Base-by-base conservation (phyloP, 2,797 vertebrate species). In the Morus bassanus region DNA sequence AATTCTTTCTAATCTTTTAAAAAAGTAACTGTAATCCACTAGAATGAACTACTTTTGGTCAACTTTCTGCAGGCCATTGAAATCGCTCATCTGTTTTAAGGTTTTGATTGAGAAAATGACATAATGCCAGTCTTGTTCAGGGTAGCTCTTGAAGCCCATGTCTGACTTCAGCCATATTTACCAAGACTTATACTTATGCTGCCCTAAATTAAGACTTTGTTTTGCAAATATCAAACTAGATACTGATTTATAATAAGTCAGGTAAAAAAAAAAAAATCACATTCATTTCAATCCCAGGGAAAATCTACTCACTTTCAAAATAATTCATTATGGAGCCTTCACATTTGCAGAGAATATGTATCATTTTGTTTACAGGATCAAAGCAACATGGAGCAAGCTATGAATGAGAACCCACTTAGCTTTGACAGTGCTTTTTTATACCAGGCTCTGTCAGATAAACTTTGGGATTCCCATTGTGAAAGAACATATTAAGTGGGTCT, bases 1-100 rank as follows among this genome's bases (percentile, higher is more conserved):
- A 79, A 83, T 85, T 96, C 43, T 88, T 74, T 79, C 67, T 90
- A 88, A 81, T 27, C 24, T 87, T 85, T 93, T 15, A 31, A 67
- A 91, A 83, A 86, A 64, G 10, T 68, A 59, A 48, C 14, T 73
- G 63, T 59, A 64, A 37, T 85, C 59, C 56, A 21, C n/a, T 90
- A 63, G 23, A 86, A 43, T 65, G 28, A 94, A 67, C 37, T 70
- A 9, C 24, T 89, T 88, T 25, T 56, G 16, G 23, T 80, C 50
- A 77, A 7, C 24, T 76, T 43, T 82, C 50, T 91, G 89, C 37
- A 54, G 35, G 22, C 31, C 45, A 18, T 88, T 89, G 72, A 65
- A 35, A 65, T 39, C 24, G 15, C 43, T 56, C 28, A 25, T 74
- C 33, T 69, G 16, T 92, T 91, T 93, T 89, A 83, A 79, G 41